phyloP scores from a whole-genome alignment of 2,113 vertebrate genomes.

The Microcebus griseorufus region DNA sequence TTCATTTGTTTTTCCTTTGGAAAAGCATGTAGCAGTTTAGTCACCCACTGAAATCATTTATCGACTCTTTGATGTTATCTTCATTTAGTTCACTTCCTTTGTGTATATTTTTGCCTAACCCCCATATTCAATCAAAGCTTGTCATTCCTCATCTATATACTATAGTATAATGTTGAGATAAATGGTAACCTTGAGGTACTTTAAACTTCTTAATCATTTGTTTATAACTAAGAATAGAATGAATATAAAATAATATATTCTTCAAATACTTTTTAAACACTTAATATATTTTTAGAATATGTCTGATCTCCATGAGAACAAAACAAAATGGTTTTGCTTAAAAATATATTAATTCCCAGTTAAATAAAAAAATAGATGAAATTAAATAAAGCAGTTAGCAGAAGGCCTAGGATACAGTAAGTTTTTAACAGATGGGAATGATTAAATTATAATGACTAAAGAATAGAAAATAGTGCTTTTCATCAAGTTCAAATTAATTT shows the following conservation, averaged over 20 bases:
- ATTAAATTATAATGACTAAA: slow-evolving; percentile 9
- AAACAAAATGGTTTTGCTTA: slow-evolving; percentile 39
- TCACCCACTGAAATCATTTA: not conserved
- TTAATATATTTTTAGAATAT: slow-evolving; percentile 36
- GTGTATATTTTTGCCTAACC: not conserved
- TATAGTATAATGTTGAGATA: not conserved
- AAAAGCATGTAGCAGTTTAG: not conserved
- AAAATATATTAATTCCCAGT: slow-evolving; percentile 10
- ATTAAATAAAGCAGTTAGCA: slow-evolving; percentile 33
- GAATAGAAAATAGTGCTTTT: not conserved
- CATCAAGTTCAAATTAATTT: slow-evolving; percentile 23
- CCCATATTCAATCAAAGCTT: not conserved
- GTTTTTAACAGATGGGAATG: not conserved
- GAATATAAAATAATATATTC: not conserved
- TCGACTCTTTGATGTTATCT: not conserved
- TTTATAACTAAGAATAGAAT: not conserved
- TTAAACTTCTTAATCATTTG: slow-evolving; percentile 28
- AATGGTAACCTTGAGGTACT: not conserved
- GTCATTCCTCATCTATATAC: not conserved
- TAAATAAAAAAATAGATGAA: not conserved
- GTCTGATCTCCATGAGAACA: slow-evolving; percentile 33
- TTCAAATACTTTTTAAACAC: not conserved
- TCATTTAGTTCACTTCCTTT: not conserved
- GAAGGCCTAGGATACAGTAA: slow-evolving; percentile 12
- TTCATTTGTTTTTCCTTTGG: not conserved